Percentiles rank a stretch among this genome's conserved stretches.
phyloP scores from a whole-genome alignment of 2,888 invertebrate species.

The Drosophila prolongata region DNA sequence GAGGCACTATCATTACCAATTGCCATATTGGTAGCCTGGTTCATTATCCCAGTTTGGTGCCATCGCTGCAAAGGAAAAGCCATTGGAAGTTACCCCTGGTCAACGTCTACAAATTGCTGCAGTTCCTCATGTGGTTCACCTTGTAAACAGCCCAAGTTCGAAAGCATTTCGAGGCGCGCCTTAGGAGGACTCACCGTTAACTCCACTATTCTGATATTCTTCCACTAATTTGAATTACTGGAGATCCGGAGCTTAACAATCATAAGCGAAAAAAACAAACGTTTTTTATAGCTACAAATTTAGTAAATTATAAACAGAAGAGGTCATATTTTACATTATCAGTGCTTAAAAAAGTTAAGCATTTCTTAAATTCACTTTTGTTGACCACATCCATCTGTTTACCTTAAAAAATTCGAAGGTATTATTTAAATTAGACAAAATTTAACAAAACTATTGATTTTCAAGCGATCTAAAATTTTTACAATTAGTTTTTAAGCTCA shows the following conservation, averaged over 20 bases:
- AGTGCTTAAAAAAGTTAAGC: neutral
- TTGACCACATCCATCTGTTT: neutral
- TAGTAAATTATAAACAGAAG: conserved; percentile 21
- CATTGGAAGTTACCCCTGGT: conserved; percentile 85
- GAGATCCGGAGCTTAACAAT: conserved; percentile 18
- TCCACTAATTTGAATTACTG: conserved; percentile 14
- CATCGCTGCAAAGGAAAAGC: conserved; percentile 59
- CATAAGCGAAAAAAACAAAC: neutral
- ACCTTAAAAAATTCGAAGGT: neutral
- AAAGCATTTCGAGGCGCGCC: conserved; percentile 26
- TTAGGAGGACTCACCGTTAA: conserved; percentile 40
- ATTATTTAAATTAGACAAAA: neutral
- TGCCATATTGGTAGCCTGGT: conserved; percentile 86
- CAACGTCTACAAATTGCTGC: conserved; percentile 86
- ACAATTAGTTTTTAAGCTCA: conserved; percentile 5
- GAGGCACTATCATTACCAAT: conserved; percentile 86
- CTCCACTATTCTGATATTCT: conserved; percentile 23
- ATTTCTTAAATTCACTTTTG: neutral
- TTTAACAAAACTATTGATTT: neutral
- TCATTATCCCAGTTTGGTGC: conserved; percentile 86
- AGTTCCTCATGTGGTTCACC: conserved; percentile 88
- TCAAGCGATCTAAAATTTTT: neutral
- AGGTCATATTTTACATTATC: conserved; percentile 10
- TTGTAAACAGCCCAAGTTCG: conserved; percentile 82
- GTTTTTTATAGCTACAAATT: conserved; percentile 21